phyloP scores from a whole-genome alignment of 2,888 invertebrate species.

The Pandemis cinnamomeana region DNA sequence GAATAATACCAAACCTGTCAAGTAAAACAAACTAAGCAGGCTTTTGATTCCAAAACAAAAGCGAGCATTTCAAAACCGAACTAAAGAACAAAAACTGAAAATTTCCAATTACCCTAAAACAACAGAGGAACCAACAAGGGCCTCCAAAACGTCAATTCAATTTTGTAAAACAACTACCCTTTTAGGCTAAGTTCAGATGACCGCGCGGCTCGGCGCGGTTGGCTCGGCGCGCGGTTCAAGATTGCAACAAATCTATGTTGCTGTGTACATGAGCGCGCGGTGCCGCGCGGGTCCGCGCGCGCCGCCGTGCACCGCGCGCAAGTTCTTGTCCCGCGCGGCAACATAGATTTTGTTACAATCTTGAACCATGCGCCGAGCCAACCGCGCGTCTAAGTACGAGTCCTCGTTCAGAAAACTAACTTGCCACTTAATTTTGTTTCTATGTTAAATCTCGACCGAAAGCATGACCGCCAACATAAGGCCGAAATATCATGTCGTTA shows the following conservation, averaged over 20 bases:
- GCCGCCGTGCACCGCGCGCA: no score
- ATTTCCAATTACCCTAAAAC: conserved; percentile 14
- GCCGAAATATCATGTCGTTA: conserved; percentile 35
- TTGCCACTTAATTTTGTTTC: conserved; percentile 37
- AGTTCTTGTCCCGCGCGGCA: no score
- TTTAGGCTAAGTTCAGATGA: no score
- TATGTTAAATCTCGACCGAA: conserved; percentile 38
- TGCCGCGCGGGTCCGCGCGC: no score
- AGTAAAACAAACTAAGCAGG: neutral
- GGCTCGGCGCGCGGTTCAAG: no score
- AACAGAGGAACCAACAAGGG: conserved; percentile 7
- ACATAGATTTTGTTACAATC: no score
- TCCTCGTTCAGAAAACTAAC: conserved; percentile 27
- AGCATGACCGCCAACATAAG: conserved; percentile 24
- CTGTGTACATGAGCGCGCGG: no score
- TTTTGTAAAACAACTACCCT: conserved; percentile 15
- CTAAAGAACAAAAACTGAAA: conserved; percentile 4
- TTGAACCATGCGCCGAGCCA: no score
- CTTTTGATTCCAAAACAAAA: conserved; percentile 9
- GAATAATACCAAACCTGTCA: neutral
- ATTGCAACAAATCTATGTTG: no score
- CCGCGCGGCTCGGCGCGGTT: no score
- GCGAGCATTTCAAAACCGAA: neutral
- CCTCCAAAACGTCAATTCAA: neutral
- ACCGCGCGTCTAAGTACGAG: no score